These are phyloP conservation scores for Panagrolaimus sp. DNA, from an alignment of 1,140 invertebrate species.

Conservation along the genomic window DNA sequence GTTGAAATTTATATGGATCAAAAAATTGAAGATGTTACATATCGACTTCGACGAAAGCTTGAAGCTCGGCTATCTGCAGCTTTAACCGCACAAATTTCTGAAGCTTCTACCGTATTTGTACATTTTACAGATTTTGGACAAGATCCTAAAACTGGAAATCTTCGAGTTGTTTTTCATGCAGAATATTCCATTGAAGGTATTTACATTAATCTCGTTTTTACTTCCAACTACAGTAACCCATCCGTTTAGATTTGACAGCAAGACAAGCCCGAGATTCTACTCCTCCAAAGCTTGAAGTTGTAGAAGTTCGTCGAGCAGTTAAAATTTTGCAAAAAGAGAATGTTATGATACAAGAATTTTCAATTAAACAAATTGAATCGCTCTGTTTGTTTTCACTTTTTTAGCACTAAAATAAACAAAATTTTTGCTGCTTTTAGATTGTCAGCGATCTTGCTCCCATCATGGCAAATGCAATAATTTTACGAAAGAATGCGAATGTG, in stretches of 20 bases:
- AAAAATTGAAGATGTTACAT: background rate
- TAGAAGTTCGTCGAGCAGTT: background rate
- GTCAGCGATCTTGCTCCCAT: background rate
- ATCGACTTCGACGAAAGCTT: background rate
- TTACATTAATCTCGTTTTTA: background rate
- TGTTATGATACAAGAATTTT: background rate
- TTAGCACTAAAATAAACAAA: background rate
- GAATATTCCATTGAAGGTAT: background rate
- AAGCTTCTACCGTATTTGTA: background rate
- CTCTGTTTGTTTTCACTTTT: background rate
- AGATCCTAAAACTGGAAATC: conserved; percentile 7
- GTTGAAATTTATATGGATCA: conserved; percentile 5
- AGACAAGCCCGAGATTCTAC: too few species aligned
- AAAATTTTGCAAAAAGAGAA: background rate
- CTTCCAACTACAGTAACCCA: too few species aligned
- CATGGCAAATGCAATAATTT: background rate
- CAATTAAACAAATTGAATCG: background rate
- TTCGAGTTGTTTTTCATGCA: conserved; percentile 4
- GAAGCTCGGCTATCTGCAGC: background rate
- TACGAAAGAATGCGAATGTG: background rate
- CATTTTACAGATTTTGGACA: conserved; percentile 4
- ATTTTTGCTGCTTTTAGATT: background rate
- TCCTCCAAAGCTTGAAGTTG: background rate
- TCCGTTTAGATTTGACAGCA: too few species aligned
- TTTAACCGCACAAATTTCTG: background rate